Evolutionary conservation across 1,140 invertebrate species (phyloP).

Genomic region (Octopus sinensis): DNA sequence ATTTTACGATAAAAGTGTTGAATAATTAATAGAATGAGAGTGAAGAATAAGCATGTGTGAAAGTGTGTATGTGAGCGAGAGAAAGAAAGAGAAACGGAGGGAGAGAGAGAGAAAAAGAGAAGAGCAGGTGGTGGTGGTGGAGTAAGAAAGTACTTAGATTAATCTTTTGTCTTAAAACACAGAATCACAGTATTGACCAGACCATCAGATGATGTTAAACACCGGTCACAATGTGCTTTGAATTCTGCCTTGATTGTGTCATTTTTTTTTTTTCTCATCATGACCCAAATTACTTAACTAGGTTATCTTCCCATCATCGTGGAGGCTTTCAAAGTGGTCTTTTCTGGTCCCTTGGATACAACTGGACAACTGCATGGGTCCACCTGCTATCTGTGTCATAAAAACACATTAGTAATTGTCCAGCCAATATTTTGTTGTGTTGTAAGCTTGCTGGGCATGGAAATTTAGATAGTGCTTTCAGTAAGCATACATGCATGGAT

Average conservation of each 20-base stretch:
- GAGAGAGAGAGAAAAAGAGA: background rate
- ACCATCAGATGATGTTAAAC: background rate
- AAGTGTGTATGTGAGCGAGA: background rate
- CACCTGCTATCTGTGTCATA: too few species aligned
- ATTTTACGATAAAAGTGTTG: background rate
- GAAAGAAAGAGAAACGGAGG: background rate
- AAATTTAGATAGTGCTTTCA: too few species aligned
- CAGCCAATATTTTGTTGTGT: too few species aligned
- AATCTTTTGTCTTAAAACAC: background rate
- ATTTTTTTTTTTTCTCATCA: background rate
- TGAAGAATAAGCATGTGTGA: background rate
- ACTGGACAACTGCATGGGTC: too few species aligned
- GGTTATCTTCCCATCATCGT: background rate
- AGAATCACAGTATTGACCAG: background rate
- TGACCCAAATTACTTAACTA: background rate
- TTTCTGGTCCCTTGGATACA: too few species aligned
- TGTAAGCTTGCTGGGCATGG: too few species aligned
- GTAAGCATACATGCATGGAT: too few species aligned
- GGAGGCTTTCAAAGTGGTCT: too few species aligned
- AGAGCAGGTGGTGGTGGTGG: background rate
- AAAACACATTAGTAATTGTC: too few species aligned
- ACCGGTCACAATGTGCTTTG: background rate
- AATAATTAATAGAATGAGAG: background rate
- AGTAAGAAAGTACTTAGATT: background rate
- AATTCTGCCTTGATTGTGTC: background rate